Conservation (phyloP, 1,140 invertebrate genomes). For the Drosophila bocqueti region DNA sequence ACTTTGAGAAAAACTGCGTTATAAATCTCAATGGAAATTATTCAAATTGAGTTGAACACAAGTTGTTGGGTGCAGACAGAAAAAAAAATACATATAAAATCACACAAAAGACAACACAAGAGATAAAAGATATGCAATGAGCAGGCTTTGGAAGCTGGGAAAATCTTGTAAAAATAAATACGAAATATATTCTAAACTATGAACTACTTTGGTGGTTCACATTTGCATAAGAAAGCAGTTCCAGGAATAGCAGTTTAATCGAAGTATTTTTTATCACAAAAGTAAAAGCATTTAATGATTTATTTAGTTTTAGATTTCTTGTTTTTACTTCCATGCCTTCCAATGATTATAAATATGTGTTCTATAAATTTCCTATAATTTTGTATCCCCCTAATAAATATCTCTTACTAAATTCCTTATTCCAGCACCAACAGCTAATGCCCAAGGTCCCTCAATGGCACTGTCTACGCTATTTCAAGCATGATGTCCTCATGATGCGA, state of each 20-base stretch:
- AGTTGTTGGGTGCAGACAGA: slow-evolving; percentile 11
- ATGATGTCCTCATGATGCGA: slow-evolving; percentile 88
- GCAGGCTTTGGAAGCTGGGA: not conserved
- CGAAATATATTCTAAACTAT: not conserved
- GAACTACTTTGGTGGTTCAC: not conserved
- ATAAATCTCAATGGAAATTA: slow-evolving; percentile 77
- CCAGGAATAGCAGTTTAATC: not conserved
- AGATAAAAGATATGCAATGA: slow-evolving; percentile 13
- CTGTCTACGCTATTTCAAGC: slow-evolving; percentile 91
- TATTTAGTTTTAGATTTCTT: not conserved
- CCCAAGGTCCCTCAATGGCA: slow-evolving; percentile 91
- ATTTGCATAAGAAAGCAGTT: slow-evolving; percentile 13
- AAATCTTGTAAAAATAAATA: slow-evolving; percentile 8
- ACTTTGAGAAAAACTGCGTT: slow-evolving; percentile 66
- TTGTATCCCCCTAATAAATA: not conserved
- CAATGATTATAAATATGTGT: not conserved
- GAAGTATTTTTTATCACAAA: not conserved
- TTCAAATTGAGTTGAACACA: slow-evolving; percentile 59
- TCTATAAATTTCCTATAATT: not conserved
- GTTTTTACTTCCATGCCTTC: not conserved
- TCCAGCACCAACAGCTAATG: slow-evolving; percentile 78
- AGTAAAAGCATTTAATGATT: not conserved
- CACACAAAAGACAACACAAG: slow-evolving; percentile 41
- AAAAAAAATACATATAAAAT: slow-evolving; percentile 3
- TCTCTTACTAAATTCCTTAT: slow-evolving; percentile 4